A percentile compares a stretch with the other conserved stretches of the same genome.
These are phyloP conservation scores for Mythimna pallens DNA, from an alignment of 2,888 invertebrate genomes.

Conservation along the genomic window DNA sequence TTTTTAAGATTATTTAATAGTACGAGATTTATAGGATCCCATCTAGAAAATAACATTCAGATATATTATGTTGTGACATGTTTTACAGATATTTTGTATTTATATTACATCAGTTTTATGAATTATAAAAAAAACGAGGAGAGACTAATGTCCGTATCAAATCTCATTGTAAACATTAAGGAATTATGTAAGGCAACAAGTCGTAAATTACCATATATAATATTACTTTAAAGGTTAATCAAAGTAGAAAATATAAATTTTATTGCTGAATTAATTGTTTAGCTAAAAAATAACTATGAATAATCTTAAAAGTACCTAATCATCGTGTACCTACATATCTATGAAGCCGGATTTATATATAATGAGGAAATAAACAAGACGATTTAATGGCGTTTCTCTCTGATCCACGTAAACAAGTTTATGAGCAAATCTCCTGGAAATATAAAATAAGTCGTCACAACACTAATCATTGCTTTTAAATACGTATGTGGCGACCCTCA, in stretches of 20 bases:
- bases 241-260: background rate
- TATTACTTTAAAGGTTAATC: background rate
- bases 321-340: too few relatives aligned
- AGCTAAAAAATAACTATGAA: background rate
- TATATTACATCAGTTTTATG: too few relatives aligned
- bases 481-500: too few relatives aligned
- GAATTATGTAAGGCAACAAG: too few relatives aligned
- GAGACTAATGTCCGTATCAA: too few relatives aligned
- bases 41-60: too few relatives aligned
- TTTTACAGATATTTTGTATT: too few relatives aligned
- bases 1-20: too few relatives aligned
- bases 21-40: too few relatives aligned
- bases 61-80: too few relatives aligned
- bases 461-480: conserved; percentile 7
- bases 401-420: conserved; percentile 11
- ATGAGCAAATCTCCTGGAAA: conserved; percentile 15
- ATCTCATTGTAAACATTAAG: too few relatives aligned
- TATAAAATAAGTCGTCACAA: conserved; percentile 19
- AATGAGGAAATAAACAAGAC: background rate
- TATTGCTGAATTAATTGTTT: background rate
- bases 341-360: background rate
- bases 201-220: background rate
- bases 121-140: too few relatives aligned
- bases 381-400: background rate
- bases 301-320: conserved; percentile 1